Base-by-base conservation (phyloP, 2,888 invertebrate genomes). In the Rambutsinella grinnellia region DNA sequence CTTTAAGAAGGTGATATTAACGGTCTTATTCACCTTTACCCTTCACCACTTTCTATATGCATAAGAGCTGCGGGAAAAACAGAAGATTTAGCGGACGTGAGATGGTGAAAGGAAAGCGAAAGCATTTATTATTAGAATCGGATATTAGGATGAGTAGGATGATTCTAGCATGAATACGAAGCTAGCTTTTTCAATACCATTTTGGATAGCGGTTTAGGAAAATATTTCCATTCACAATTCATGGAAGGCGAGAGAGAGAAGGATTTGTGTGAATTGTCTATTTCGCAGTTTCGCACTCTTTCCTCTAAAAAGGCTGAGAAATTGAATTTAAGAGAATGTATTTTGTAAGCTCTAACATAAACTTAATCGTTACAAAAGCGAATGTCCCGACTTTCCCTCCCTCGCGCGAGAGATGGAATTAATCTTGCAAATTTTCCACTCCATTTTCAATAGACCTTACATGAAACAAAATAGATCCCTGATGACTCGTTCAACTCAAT, bases 401-500 rank as follows among this genome's bases (percentile, higher is more conserved):
- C 6, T 36, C 13, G 6, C 13, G 6, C 13, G 13, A 8, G 13
- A 36, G 13, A 36, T 8, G 36, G 36, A 36, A 36, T 36, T 36
- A 36, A 36, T 36, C 36, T 36, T 36, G 36, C 36, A 36, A 36
- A 36, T 36, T 36, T 36, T 36, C 13, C 13, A 8, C 36, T 13
- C 36, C 36, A 5, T 36, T 36, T 36, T 36, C 5, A 36, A 36
- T 36, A 36, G 36, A 36, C 5, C 5, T 13, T 36, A 36, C 36
- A 36, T 36, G 36, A 13, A 13, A 36, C 6, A 36, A 8, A 74
- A 74, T 74, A 67, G 53, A 74, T 74, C 74, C 74, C 74, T 61
- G 61, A 53, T 74, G 74, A 66, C 74, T 74, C 74, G 61, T 61
- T 74, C 66, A 54, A 61, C 61, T 54, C 61, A 54, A 65, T 54